Conservation (phyloP, 2,797 vertebrate species). For the Amblyopsis hoosieri region DNA sequence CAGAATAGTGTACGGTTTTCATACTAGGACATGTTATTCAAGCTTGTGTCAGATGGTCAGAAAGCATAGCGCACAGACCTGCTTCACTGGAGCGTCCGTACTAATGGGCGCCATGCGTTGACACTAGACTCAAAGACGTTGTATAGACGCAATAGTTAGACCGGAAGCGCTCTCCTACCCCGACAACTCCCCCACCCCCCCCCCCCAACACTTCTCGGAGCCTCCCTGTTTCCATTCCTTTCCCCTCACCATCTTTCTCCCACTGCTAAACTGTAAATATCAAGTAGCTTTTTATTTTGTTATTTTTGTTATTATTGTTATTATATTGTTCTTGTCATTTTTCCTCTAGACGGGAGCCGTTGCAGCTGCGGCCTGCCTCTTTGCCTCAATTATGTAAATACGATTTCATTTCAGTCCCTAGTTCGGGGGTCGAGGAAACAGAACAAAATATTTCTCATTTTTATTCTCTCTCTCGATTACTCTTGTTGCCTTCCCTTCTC, state of each 20-base stretch:
- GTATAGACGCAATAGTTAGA: slow-evolving; percentile 49
- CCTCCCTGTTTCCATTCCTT: slow-evolving; percentile 15
- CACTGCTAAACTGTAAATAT: slow-evolving; percentile 86
- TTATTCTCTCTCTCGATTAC: slow-evolving; percentile 74
- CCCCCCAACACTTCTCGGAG: slow-evolving; percentile 36
- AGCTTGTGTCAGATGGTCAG: slow-evolving; percentile 16
- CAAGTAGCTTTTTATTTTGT: slow-evolving; percentile 81
- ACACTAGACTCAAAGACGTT: too few relatives aligned
- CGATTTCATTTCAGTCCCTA: slow-evolving; percentile 75
- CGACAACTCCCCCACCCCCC: slow-evolving; percentile 44
- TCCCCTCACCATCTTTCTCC: slow-evolving; percentile 48
- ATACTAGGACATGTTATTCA: slow-evolving; percentile 25
- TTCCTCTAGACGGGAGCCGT: slow-evolving; percentile 66
- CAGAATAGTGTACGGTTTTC: slow-evolving; percentile 35
- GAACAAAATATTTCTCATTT: slow-evolving; percentile 76
- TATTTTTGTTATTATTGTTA: slow-evolving; percentile 79
- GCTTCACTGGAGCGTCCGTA: too few relatives aligned
- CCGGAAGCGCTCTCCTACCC: slow-evolving; percentile 49
- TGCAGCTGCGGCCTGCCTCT: slow-evolving; percentile 68
- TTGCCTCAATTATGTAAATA: slow-evolving; percentile 81
- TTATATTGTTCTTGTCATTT: slow-evolving; percentile 69
- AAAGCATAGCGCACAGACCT: slow-evolving; percentile 3
- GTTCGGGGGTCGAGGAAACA: slow-evolving; percentile 65
- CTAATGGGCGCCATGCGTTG: too few relatives aligned
- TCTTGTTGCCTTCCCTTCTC: slow-evolving; percentile 51